phyloP scores from a whole-genome alignment of 2,888 invertebrate species.

The Eurytoma adleriae region DNA sequence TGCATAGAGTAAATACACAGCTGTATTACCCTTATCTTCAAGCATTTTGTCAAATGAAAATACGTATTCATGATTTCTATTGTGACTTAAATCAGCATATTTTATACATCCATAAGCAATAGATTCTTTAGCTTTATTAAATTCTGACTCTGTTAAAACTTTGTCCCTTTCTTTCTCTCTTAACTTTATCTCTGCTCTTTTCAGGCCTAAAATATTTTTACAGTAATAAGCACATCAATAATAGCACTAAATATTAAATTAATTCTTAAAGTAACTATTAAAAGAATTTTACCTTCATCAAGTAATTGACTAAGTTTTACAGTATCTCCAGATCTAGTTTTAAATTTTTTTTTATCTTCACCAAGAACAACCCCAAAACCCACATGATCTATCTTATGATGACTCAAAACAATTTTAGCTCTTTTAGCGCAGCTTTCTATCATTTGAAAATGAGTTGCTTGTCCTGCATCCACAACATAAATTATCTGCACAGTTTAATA shows the following conservation, averaged over 20 bases:
- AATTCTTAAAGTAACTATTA: conserved; percentile 3
- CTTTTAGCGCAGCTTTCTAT: conserved; percentile 88
- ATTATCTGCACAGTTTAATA: conserved; percentile 67
- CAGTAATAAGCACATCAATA: background rate
- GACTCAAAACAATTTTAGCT: conserved; percentile 83
- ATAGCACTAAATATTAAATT: conserved; percentile 10
- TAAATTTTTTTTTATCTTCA: conserved; percentile 99
- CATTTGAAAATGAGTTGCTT: conserved; percentile 85
- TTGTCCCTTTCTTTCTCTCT: conserved; percentile 92
- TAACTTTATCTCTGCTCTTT: conserved; percentile 88
- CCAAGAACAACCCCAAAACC: conserved; percentile 98
- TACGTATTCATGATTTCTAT: conserved; percentile 94
- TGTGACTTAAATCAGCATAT: conserved; percentile 97
- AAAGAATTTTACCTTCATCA: conserved; percentile 84
- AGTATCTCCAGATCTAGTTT: conserved; percentile 98
- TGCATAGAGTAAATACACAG: conserved; percentile 97
- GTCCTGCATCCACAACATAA: conserved; percentile 93
- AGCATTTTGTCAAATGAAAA: conserved; percentile 99
- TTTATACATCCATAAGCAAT: conserved; percentile 99
- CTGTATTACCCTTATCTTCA: conserved; percentile 99
- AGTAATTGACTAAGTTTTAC: conserved; percentile 91
- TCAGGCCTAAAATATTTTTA: conserved; percentile 78
- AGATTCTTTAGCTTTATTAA: conserved; percentile 90
- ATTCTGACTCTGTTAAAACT: conserved; percentile 87
- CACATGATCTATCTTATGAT: conserved; percentile 90